A percentile compares a stretch with the other conserved stretches of the same genome.
Conservation (phyloP, 2,113 vertebrate genomes). For the Myrmecophaga tridactyla region DNA sequence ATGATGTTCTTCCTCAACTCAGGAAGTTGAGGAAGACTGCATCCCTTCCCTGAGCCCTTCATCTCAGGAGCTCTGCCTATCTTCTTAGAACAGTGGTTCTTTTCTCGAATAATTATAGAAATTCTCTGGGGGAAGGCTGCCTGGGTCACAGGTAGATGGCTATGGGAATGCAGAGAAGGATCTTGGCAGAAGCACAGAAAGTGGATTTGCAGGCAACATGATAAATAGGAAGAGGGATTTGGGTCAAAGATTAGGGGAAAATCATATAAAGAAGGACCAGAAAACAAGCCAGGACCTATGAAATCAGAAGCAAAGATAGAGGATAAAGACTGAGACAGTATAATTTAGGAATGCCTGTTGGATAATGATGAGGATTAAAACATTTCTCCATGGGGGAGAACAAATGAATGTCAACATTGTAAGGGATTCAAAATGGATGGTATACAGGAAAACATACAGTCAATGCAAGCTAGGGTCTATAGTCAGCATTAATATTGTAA, state of each 20-base stretch:
- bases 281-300: not conserved
- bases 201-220: conserved; percentile 35
- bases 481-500: no score
- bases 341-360: no score
- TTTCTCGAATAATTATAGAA: conserved; percentile 49
- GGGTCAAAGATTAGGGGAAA: conserved; percentile 34
- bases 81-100: conserved; percentile 48
- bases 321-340: no score
- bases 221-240: conserved; percentile 51
- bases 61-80: not conserved
- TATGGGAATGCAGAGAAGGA: conserved; percentile 40
- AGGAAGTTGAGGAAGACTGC: no score
- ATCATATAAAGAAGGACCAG: not conserved
- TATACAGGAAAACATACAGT: no score
- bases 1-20: not conserved
- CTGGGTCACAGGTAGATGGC: conserved; percentile 59
- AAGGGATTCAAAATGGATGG: no score
- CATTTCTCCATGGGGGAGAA: no score
- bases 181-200: conserved; percentile 49
- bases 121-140: conserved; percentile 50
- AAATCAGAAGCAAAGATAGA: no score
- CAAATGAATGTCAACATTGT: no score
- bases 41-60: not conserved
- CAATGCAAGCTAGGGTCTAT: no score
- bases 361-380: no score